phyloP scores from a whole-genome alignment of 2,888 invertebrate genomes.

The Petrophora chlorosata region DNA sequence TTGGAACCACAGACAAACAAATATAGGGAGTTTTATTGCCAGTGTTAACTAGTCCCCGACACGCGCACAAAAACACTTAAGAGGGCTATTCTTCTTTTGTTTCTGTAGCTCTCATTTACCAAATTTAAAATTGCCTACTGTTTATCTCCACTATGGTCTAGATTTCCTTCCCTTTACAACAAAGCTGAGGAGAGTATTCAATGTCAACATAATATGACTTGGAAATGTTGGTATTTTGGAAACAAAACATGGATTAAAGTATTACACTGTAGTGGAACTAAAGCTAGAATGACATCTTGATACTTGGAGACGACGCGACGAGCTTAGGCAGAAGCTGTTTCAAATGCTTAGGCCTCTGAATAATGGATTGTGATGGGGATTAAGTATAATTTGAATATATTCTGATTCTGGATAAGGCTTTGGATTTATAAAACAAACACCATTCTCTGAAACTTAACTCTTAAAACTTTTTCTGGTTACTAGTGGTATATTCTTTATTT shows the following conservation, averaged over 20 bases:
- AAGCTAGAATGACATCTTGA: slow-evolving; percentile 13
- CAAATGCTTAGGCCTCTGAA: not conserved
- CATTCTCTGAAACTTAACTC: too few species aligned
- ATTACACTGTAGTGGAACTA: slow-evolving; percentile 12
- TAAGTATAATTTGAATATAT: not conserved
- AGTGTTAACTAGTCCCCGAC: too few species aligned
- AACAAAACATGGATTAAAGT: slow-evolving; percentile 29
- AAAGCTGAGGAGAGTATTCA: slow-evolving; percentile 16
- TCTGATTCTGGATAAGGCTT: too few species aligned
- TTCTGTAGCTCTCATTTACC: too few species aligned
- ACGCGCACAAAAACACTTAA: too few species aligned
- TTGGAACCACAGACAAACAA: too few species aligned
- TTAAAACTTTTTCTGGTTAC: too few species aligned
- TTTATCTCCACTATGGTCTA: slow-evolving; percentile 5
- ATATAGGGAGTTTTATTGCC: too few species aligned
- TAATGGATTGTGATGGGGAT: slow-evolving; percentile 2
- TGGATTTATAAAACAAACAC: too few species aligned
- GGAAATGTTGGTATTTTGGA: slow-evolving; percentile 12
- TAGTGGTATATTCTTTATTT: too few species aligned
- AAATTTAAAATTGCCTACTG: not conserved
- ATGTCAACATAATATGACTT: slow-evolving; percentile 26
- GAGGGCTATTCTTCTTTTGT: too few species aligned
- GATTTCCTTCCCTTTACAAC: slow-evolving; percentile 9
- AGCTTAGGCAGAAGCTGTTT: too few species aligned
- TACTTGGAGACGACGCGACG: slow-evolving; percentile 1